A percentile compares a stretch with the other conserved stretches of the same genome.
Evolutionary conservation across 1,140 invertebrate genomes (phyloP).

Genomic region (Tetramorium alpestre): DNA sequence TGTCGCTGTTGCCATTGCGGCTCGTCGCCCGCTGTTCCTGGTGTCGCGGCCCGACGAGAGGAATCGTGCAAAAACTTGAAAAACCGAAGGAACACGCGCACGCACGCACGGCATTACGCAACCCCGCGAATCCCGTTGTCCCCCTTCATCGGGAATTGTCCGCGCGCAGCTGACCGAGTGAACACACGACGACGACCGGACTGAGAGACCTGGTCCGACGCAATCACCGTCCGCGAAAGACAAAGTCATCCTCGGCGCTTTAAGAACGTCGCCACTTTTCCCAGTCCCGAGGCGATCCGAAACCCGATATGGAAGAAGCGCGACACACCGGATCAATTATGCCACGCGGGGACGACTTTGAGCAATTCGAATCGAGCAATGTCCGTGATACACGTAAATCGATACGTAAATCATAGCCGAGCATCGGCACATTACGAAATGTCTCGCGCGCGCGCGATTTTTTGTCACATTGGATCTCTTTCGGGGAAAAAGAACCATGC

Average conservation of each 20-base stretch:
- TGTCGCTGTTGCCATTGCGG: constrained; percentile 47
- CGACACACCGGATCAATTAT: constrained; percentile 50
- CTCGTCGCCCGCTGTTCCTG: constrained; percentile 66
- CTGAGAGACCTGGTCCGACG: constrained; percentile 13
- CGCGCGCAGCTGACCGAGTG: constrained; percentile 63
- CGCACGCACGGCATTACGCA: constrained; percentile 70
- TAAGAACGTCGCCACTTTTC: constrained; percentile 44
- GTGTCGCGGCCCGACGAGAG: constrained; percentile 56
- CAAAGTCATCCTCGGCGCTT: constrained; percentile 35
- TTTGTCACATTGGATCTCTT: not conserved
- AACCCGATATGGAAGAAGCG: constrained; percentile 24
- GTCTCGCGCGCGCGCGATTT: not conserved
- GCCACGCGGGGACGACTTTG: constrained; percentile 6
- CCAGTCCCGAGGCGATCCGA: constrained; percentile 2
- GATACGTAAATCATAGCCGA: constrained; percentile 15
- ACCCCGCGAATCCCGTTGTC: constrained; percentile 78
- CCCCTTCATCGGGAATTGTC: constrained; percentile 58
- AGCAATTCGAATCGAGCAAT: not conserved
- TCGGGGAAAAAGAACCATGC: not conserved
- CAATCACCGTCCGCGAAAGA: constrained; percentile 56
- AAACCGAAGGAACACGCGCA: constrained; percentile 67
- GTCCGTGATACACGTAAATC: constrained; percentile 31
- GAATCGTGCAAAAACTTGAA: constrained; percentile 77
- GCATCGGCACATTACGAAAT: not conserved
- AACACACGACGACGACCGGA: constrained; percentile 2